Percentiles rank a stretch among this genome's conserved stretches.
phyloP scores from a whole-genome alignment of 2,113 vertebrate species.

The Varanus komodoensis region DNA sequence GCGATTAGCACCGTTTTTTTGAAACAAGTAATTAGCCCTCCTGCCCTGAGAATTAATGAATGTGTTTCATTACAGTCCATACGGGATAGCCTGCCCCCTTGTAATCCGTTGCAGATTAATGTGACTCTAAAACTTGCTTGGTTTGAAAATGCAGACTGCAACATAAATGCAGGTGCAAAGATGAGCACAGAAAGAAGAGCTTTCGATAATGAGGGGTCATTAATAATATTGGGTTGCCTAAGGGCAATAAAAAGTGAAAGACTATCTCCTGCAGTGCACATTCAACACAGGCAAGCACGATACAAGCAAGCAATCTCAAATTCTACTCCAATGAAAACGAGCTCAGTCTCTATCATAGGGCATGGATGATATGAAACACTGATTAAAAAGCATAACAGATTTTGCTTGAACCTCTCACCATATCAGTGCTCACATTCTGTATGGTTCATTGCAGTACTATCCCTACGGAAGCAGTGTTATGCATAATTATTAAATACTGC shows the following conservation, averaged over 20 bases:
- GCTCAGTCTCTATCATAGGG: background rate
- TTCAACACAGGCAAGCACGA: constrained; percentile 36
- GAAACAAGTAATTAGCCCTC: constrained; percentile 75
- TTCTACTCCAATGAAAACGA: background rate
- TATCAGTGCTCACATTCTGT: background rate
- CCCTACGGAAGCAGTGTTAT: background rate
- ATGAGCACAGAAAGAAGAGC: constrained; percentile 48
- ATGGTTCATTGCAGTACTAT: background rate
- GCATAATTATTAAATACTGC: background rate
- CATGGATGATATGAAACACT: background rate
- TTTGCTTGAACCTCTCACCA: background rate
- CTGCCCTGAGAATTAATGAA: constrained; percentile 78
- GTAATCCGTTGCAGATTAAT: constrained; percentile 70
- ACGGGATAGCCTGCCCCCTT: constrained; percentile 72
- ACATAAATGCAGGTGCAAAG: constrained; percentile 62
- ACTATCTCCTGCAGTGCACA: constrained; percentile 50
- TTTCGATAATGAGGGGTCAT: constrained; percentile 41
- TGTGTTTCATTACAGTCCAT: constrained; percentile 72
- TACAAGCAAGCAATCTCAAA: background rate
- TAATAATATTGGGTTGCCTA: constrained; percentile 60
- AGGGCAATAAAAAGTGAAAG: constrained; percentile 36
- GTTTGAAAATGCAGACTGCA: constrained; percentile 67
- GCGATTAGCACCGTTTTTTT: constrained; percentile 69
- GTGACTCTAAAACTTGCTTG: constrained; percentile 65
- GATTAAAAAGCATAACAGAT: background rate